Evolutionary conservation across 2,113 vertebrate genomes (phyloP), one percentile per base, ranked within the genome.

Genomic region (Montifringilla adamsi): DNA sequence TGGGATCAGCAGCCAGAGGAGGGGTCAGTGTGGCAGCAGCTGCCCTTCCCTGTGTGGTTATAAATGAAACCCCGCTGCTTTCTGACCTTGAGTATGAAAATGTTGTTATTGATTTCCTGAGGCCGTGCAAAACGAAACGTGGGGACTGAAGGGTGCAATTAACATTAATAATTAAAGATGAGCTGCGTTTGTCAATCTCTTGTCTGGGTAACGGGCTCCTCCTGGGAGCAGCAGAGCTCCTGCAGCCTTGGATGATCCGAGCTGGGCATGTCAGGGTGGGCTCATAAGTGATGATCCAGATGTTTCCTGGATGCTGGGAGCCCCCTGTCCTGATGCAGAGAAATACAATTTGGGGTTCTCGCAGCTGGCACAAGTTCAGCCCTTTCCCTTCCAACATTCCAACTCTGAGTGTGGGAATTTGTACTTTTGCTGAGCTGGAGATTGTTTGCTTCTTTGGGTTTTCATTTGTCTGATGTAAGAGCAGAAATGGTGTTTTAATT

Each of bases 131-230:
- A 82, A 43, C 6, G 47, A 53, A 69, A n/a, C 0, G 0, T 19
- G 1, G 87, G 49, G 68, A 33, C 64, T 39, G 18, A 73, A 52
- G 47, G 35, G 84, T 1, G 2, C 52, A 41, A 92, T 90, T 87
- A 90, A 31, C 88, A 22, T 94, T 3, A 90, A 95, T 93, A 79
- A 91, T 94, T 94, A 72, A 94, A 91, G 64, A 10, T 8, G 8
- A 49, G 28, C 8, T 62, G 53, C 46, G 6, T 91, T 85, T 90
- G n/a, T 41, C 39, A 15, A 0, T 37, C 58, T 50, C 30, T 8
- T 15, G 9, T 33, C 11, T 70, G 3, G 8, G 49, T 30, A 30
- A 20, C 0, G 9, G 37, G 55, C 49, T 58, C 23, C 43, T 79
- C 33, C 58, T 24, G 21, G 6, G 19, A 49, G 58, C 35, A 18